Evolutionary conservation across 2,888 invertebrate species (phyloP), one percentile per base, ranked within the genome.

Genomic region (Junonia oenone): DNA sequence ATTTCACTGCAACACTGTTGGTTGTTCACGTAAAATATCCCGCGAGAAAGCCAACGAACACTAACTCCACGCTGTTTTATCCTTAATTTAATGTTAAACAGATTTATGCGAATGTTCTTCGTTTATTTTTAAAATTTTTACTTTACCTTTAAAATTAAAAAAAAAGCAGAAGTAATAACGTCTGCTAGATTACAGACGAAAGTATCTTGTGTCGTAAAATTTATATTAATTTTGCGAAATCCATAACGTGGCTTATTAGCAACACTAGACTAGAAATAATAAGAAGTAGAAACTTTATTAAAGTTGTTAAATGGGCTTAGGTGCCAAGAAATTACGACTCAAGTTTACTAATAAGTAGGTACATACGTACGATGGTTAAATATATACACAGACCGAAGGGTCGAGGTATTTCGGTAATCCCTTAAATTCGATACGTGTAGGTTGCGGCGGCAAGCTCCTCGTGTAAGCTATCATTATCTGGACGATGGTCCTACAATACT

Each of bases 401-500:
- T 19, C 46, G n/a, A 15, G 46, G 29, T 35, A 45, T 52, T 52
- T 29, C 17, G 37, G 52, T 52, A 38, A 52, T 38, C 46, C 52
- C 46, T 46, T 38, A 46, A 38, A 46, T 38, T 52, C 46, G 52
- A 52, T 52, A 52, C 52, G 13, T 29, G 46, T 38, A 6, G 37
- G 45, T 26, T 1, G 35, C 13, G n/a, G 45, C 14, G 17, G 17
- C 17, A 1, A 29, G 19, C 15, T n/a, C 8, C 27, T 37, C 46
- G 37, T 46, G 52, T 37, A 29, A 27, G 13, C 37, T 37, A 9
- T 45, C 46, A 45, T 46, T 51, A 45, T n/a, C 33, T 15, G 22
- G 17, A 11, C 45, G 45, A 5, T 45, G 51, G 15, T 29, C 46
- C 29, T n/a, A n/a, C n/a, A n/a, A n/a, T n/a, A n/a, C n/a, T n/a